Conservation (phyloP, 1,140 invertebrate species). For the Drosophila mauritiana region DNA sequence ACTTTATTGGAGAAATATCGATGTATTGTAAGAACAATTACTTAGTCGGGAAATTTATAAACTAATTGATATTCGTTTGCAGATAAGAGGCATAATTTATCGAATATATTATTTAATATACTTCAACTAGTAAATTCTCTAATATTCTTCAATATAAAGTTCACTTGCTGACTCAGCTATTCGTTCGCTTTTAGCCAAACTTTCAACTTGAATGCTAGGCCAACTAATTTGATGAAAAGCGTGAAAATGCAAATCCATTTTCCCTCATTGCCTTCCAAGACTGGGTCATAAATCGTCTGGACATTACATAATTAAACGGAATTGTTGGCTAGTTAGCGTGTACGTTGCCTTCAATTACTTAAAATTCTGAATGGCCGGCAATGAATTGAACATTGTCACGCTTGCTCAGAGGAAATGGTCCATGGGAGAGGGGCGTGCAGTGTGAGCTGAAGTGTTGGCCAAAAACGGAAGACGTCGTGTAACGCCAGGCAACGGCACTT, state of each 20-base stretch:
- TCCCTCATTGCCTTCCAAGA: conserved; percentile 21
- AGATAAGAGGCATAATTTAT: too few relatives aligned
- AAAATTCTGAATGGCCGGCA: conserved; percentile 77
- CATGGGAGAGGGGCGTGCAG: conserved; percentile 1
- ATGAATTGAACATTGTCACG: conserved; percentile 81
- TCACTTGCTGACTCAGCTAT: too few relatives aligned
- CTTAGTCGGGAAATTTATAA: too few relatives aligned
- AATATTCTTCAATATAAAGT: too few relatives aligned
- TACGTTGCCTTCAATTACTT: conserved; percentile 74
- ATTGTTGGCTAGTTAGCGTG: conserved; percentile 67
- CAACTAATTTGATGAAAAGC: conserved; percentile 64
- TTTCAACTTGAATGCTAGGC: conserved; percentile 20
- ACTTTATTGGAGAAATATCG: conserved; percentile 20
- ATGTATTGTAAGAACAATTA: conserved; percentile 4
- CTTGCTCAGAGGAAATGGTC: conserved; percentile 66
- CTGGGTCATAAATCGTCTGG: conserved; percentile 62
- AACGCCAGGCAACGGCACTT: conserved; percentile 62
- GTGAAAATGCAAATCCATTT: conserved; percentile 70
- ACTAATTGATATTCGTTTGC: too few relatives aligned
- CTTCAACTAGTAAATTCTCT: too few relatives aligned
- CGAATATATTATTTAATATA: too few relatives aligned
- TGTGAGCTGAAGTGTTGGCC: conserved; percentile 10
- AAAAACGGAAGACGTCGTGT: conserved; percentile 43
- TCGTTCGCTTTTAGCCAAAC: conserved; percentile 1
- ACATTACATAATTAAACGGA: conserved; percentile 77